A percentile compares a stretch with the other conserved stretches of the same genome.
Evolutionary conservation across 2,797 vertebrate species (phyloP).

Genomic region (Chiroxiphia lanceolata): DNA sequence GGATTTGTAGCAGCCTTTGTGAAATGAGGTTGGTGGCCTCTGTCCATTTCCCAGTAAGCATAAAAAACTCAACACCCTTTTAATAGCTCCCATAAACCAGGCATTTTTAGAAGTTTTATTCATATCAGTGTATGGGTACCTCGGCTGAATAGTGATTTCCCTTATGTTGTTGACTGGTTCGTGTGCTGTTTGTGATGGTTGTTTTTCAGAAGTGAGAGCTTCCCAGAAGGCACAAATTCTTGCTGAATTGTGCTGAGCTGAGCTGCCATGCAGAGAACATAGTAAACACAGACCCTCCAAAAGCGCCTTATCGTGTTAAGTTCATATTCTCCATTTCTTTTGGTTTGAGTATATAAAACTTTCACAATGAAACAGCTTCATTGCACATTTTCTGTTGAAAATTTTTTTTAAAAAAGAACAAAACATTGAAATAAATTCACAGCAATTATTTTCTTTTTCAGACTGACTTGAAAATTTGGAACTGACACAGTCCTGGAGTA

Average conservation of each 20-base stretch:
- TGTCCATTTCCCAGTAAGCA: neutral
- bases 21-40: conserved; percentile 19
- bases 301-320: neutral
- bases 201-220: neutral
- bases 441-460: neutral
- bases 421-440: neutral
- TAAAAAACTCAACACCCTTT: conserved; percentile 29
- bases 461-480: neutral
- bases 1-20: conserved; percentile 29
- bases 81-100: conserved; percentile 6
- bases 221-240: neutral
- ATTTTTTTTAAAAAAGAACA: neutral
- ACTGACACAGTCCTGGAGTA: neutral
- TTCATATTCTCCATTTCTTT: neutral
- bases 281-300: neutral
- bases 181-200: neutral
- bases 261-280: neutral
- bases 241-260: neutral
- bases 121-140: neutral
- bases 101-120: neutral
- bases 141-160: neutral
- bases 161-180: neutral
- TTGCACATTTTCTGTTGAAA: neutral
- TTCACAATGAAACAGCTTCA: neutral
- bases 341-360: neutral